These are phyloP conservation scores for Arrhamphus sclerolepis DNA, from an alignment of 2,797 vertebrate genomes.

Conservation along the genomic window DNA sequence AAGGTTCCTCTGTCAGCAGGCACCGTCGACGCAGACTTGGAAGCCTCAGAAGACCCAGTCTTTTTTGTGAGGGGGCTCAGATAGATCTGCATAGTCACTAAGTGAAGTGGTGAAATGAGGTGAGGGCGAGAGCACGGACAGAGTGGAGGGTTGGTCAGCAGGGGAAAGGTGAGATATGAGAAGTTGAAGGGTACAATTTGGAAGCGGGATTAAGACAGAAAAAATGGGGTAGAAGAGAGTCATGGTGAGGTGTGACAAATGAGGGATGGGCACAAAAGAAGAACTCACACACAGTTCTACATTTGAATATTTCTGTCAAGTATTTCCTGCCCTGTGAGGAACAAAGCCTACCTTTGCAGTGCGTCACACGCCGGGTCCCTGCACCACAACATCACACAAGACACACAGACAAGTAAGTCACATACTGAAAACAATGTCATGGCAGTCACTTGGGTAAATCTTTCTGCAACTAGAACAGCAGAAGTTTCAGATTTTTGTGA, in stretches of 20 bases:
- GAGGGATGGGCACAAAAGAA: conserved; percentile 46
- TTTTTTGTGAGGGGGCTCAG: conserved; percentile 83
- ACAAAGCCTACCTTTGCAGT: conserved; percentile 95
- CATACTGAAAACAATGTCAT: conserved; percentile 8
- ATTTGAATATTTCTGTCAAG: not conserved
- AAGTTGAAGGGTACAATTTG: not conserved
- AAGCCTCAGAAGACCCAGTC: conserved; percentile 78
- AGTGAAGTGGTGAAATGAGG: conserved; percentile 79
- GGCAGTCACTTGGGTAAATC: not conserved
- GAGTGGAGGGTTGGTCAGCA: not conserved
- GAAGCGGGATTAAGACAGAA: not conserved
- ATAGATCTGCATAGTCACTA: conserved; percentile 88
- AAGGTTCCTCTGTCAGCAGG: conserved; percentile 48
- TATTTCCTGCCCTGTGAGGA: conserved; percentile 17
- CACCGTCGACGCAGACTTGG: conserved; percentile 30
- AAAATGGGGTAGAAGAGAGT: conserved; percentile 43
- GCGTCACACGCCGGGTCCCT: conserved; percentile 92
- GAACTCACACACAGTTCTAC: conserved; percentile 33
- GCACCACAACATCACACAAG: conserved; percentile 78
- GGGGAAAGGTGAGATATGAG: not conserved
- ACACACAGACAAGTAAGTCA: conserved; percentile 76
- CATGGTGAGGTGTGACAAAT: conserved; percentile 72
- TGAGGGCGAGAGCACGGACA: conserved; percentile 33
- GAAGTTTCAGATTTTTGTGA: conserved; percentile 19
- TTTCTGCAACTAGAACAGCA: conserved; percentile 1